Percentiles rank a stretch among this genome's conserved stretches.
Evolutionary conservation across 1,140 invertebrate genomes (phyloP).

Genomic region (Heliconius himera): DNA sequence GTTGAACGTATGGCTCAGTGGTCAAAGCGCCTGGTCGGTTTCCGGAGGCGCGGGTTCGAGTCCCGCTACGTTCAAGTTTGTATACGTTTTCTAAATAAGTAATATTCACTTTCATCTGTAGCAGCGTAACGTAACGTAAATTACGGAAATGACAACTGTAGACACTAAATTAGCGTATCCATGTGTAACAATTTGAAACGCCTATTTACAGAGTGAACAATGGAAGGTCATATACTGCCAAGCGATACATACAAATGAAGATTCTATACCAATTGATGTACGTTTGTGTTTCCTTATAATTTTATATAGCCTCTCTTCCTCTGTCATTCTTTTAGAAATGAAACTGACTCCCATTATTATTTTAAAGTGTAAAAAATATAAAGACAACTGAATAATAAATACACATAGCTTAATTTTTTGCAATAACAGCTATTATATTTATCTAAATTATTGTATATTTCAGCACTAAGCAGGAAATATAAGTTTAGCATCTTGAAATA

Average conservation of each 20-base stretch:
- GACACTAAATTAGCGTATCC: constrained; percentile 66
- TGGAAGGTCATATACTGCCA: constrained; percentile 65
- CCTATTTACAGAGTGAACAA: constrained; percentile 69
- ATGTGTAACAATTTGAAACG: constrained; percentile 54
- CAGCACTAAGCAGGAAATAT: background rate
- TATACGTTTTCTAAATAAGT: too few relatives aligned
- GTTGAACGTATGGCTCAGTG: too few relatives aligned
- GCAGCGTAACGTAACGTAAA: constrained; percentile 20
- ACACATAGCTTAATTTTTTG: background rate
- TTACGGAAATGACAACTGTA: constrained; percentile 59
- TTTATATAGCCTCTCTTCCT: background rate
- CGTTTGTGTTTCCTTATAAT: constrained; percentile 38
- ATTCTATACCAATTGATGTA: constrained; percentile 38
- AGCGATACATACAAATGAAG: constrained; percentile 68
- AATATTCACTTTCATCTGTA: constrained; percentile 64
- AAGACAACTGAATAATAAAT: too few relatives aligned
- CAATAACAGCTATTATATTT: background rate
- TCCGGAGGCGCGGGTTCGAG: too few relatives aligned
- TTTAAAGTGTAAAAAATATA: too few relatives aligned
- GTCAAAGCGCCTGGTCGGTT: too few relatives aligned
- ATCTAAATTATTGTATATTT: background rate
- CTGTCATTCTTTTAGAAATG: background rate
- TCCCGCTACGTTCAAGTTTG: too few relatives aligned
- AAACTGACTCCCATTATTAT: too few relatives aligned
- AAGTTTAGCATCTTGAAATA: background rate